Evolutionary conservation across 2,113 vertebrate genomes (phyloP).

Genomic region (Bubo scandiacus): DNA sequence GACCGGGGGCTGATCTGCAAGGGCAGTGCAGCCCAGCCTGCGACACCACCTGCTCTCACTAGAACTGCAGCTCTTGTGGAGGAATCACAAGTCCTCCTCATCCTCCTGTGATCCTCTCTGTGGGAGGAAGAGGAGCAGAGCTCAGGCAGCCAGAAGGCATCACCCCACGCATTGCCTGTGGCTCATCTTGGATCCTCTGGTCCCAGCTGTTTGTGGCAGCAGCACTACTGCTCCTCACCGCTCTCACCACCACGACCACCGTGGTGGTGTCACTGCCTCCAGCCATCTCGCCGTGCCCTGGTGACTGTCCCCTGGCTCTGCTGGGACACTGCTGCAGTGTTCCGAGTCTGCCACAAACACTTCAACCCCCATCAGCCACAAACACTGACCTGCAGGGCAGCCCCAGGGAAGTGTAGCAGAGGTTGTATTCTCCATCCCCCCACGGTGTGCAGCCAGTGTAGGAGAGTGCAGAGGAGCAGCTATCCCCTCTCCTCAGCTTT

Average conservation of each 20-base stretch:
- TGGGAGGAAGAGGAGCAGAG: background rate
- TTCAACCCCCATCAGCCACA: background rate
- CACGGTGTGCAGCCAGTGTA: accelerated
- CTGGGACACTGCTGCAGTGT: accelerated
- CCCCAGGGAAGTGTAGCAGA: background rate
- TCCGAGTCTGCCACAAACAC: accelerated
- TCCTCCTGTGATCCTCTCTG: background rate
- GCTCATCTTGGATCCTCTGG: background rate
- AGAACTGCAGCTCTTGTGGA: background rate
- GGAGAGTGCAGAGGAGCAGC: accelerated
- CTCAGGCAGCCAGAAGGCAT: background rate
- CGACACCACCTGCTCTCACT: accelerated
- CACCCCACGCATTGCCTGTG: background rate
- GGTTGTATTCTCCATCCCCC: background rate
- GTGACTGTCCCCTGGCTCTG: background rate
- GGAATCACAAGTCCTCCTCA: background rate
- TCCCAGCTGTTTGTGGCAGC: background rate
- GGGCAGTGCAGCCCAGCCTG: background rate
- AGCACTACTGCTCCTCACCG: background rate
- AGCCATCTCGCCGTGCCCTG: background rate
- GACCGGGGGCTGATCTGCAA: background rate
- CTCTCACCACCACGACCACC: background rate
- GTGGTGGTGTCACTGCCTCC: background rate
- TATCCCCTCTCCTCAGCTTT: background rate
- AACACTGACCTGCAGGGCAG: background rate